These are phyloP conservation scores for Trichopoda pennipes DNA, from an alignment of 2,888 invertebrate species.

Conservation along the genomic window DNA sequence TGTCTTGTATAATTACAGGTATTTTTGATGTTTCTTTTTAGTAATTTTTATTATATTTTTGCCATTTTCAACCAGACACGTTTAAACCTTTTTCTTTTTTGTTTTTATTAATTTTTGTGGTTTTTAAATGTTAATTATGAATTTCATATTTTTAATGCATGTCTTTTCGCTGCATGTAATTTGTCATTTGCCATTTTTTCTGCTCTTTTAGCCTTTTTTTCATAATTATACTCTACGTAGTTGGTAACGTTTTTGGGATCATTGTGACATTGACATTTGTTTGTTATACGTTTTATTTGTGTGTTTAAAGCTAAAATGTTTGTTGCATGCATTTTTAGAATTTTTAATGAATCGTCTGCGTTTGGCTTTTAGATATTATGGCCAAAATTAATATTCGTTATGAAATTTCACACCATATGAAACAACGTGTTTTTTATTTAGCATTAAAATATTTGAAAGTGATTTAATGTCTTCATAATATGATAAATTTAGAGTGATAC, in stretches of 20 bases:
- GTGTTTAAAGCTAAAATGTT: slow-evolving; percentile 30
- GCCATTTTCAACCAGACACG: slow-evolving; percentile 17
- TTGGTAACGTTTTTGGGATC: slow-evolving; percentile 37
- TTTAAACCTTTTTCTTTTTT: slow-evolving; percentile 38
- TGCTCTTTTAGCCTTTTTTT: neutral
- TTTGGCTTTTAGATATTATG: slow-evolving; percentile 31
- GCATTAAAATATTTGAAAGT: slow-evolving; percentile 40
- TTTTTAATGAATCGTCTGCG: slow-evolving; percentile 56
- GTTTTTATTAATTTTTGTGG: slow-evolving; percentile 40
- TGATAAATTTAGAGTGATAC: slow-evolving; percentile 14
- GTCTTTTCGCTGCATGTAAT: slow-evolving; percentile 59
- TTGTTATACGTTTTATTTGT: slow-evolving; percentile 17
- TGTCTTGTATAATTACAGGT: slow-evolving; percentile 63
- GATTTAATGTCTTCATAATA: slow-evolving; percentile 63
- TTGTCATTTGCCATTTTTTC: slow-evolving; percentile 56
- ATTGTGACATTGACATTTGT: slow-evolving; percentile 57
- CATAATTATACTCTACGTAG: slow-evolving; percentile 35
- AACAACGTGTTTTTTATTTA: slow-evolving; percentile 37
- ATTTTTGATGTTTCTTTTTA: slow-evolving; percentile 50
- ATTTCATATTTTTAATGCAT: slow-evolving; percentile 64
- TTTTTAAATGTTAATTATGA: slow-evolving; percentile 65
- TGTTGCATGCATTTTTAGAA: slow-evolving; percentile 42
- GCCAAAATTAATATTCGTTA: slow-evolving; percentile 61
- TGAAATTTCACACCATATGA: slow-evolving; percentile 62
- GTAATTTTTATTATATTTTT: neutral